phyloP scores from a whole-genome alignment of 2,113 vertebrate genomes.

The Sciurus niger region DNA sequence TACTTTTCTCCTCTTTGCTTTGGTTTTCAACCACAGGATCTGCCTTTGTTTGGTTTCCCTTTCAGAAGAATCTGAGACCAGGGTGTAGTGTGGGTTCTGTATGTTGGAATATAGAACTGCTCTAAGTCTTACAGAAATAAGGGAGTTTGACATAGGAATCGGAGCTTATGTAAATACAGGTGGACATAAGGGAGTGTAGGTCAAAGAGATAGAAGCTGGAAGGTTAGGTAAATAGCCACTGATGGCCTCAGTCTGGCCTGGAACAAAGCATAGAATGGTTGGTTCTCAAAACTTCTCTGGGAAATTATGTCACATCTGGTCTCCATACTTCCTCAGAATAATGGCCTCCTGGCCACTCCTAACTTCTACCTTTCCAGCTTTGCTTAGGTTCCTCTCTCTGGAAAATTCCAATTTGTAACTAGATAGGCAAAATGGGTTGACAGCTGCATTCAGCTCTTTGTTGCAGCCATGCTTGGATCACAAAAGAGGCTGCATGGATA shows the following conservation, averaged over 20 bases:
- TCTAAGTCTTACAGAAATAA: conserved; percentile 34
- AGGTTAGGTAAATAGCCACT: neutral
- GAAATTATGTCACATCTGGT: neutral
- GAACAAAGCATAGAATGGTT: neutral
- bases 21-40: neutral
- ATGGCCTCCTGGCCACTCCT: conserved; percentile 7
- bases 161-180: neutral
- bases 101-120: neutral
- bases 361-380: conserved; percentile 17
- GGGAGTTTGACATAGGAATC: neutral
- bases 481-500: neutral
- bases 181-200: neutral
- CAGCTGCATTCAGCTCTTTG: neutral
- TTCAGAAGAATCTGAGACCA: conserved; percentile 43
- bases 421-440: neutral
- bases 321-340: conserved; percentile 3
- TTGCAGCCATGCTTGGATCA: neutral
- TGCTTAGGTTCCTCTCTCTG: neutral
- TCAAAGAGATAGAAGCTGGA: neutral
- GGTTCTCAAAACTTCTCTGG: conserved; percentile 24
- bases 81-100: conserved; percentile 13
- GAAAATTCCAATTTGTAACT: conserved; percentile 15
- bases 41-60: conserved; percentile 12
- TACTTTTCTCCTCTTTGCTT: neutral
- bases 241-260: neutral